Base-by-base conservation (phyloP, 2,113 vertebrate species). In the Callithrix jacchus region DNA sequence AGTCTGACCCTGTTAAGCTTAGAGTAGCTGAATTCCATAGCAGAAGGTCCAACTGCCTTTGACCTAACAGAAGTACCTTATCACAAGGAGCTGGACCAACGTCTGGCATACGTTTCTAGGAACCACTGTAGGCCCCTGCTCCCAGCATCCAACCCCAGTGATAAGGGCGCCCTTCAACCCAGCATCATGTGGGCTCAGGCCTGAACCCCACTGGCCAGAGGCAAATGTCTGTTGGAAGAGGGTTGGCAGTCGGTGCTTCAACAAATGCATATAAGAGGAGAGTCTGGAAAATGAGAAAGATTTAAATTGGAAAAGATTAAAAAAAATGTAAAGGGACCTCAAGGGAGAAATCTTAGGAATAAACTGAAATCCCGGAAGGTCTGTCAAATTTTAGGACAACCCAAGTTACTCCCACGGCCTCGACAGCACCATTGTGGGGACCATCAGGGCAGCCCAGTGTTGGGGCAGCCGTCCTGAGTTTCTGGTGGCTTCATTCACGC, bases 401-500 rank as follows among this genome's bases (percentile, higher is more conserved):
- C 37, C 35, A 2, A 2, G 10, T 21, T 0, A 37, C 18, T 73
- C 20, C 2, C 0, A 40, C 5, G 21, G 37, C 40, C 8, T 37
- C 1, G 8, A 42, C 3, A 73, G 79, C 73, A 23, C 8, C 0
- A 16, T 12, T 20, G n/a, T 27, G 52, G 74, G 92, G 21, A 21
- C 16, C 32, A 7, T 3, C 4, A 5, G 17, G 42, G 58, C 0
- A 1, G 45, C 27, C 11, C 0, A 0, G 79, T 0, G 13, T 21
- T 35, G 6, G 52, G 79, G 79, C 58, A 71, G 56, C 4, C 16
- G 10, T 52, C 42, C 5, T 8, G 27, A 52, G 40, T 20, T 56
- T 91, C 71, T 25, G 94, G 74, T 45, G 87, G 80, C 71, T 11
- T 83, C 40, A 6, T 11, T 80, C 56, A 58, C 1, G 11, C 12